Evolutionary conservation across 2,797 vertebrate genomes (phyloP).

Genomic region (Alca torda): DNA sequence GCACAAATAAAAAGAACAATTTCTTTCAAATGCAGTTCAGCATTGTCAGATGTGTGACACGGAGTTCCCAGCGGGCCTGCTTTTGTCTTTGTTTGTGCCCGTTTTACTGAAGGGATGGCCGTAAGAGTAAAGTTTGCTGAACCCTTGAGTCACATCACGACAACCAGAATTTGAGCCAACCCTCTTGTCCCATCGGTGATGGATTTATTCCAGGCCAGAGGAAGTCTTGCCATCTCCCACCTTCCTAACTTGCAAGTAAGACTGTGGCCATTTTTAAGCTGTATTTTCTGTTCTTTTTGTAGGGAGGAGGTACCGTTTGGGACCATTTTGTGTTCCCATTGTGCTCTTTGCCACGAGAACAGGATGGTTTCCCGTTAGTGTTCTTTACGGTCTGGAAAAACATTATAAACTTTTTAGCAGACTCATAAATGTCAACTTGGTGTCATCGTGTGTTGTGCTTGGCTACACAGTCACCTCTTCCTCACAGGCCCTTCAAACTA

Average conservation of each 20-base stretch:
- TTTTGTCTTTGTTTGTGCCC: neutral
- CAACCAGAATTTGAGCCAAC: fast-evolving
- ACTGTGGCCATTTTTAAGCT: neutral
- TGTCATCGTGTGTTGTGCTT: neutral
- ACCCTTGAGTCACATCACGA: neutral
- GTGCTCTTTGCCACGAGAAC: neutral
- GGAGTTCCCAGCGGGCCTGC: neutral
- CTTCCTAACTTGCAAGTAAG: neutral
- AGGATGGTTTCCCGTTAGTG: neutral
- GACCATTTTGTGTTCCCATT: neutral
- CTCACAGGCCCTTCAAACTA: neutral
- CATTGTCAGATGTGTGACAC: neutral
- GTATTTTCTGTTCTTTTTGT: neutral
- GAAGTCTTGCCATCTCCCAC: neutral
- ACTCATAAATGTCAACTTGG: neutral
- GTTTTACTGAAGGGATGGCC: neutral
- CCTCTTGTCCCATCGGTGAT: neutral
- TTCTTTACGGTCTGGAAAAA: neutral
- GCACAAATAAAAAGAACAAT: neutral
- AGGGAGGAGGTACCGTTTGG: neutral
- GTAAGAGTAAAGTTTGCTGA: neutral
- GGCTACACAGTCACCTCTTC: neutral
- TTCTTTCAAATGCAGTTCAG: neutral
- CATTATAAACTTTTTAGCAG: neutral
- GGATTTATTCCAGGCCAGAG: neutral